Conservation (phyloP, 2,888 invertebrate species). For the Lepidochitona cinerea region DNA sequence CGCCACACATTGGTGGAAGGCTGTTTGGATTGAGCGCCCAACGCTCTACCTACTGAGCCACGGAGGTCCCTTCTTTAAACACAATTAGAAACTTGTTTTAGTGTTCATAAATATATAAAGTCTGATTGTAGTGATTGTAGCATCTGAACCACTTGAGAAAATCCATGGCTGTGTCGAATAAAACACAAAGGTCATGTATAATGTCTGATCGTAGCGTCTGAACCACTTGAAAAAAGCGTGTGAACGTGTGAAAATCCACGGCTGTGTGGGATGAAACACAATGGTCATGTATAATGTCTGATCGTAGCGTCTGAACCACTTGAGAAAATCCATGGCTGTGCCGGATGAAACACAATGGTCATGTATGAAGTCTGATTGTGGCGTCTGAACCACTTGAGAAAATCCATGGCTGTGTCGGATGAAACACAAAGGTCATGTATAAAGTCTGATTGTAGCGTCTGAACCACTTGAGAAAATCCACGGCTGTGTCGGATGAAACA, state of each 20-base stretch:
- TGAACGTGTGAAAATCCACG: conserved; percentile 98
- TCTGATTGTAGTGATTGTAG: conserved; percentile 85
- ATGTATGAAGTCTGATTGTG: conserved; percentile 89
- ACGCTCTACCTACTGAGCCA: too few relatives aligned
- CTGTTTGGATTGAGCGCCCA: too few relatives aligned
- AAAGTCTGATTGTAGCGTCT: conserved; percentile 89
- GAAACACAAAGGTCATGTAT: conserved; percentile 86
- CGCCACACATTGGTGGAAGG: too few relatives aligned
- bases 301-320: conserved; percentile 93
- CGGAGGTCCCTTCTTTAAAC: too few relatives aligned
- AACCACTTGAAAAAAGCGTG: conserved; percentile 93
- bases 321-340: conserved; percentile 97
- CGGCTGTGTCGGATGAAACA: conserved; percentile 90
- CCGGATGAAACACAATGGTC: conserved; percentile 89
- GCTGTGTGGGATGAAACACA: too few relatives aligned
- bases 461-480: conserved; percentile 97
- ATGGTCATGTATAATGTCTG: conserved; percentile 83
- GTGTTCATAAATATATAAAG: conserved; percentile 91
- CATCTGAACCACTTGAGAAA: conserved; percentile 93
- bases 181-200: conserved; percentile 83
- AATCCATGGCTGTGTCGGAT: conserved; percentile 97
- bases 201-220: conserved; percentile 89
- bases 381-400: conserved; percentile 94
- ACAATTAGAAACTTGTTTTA: too few relatives aligned
- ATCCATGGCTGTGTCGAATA: too few relatives aligned